Evolutionary conservation across 2,113 vertebrate genomes (phyloP), one percentile per base, ranked within the genome.

Genomic region (Hepsetus odoe): DNA sequence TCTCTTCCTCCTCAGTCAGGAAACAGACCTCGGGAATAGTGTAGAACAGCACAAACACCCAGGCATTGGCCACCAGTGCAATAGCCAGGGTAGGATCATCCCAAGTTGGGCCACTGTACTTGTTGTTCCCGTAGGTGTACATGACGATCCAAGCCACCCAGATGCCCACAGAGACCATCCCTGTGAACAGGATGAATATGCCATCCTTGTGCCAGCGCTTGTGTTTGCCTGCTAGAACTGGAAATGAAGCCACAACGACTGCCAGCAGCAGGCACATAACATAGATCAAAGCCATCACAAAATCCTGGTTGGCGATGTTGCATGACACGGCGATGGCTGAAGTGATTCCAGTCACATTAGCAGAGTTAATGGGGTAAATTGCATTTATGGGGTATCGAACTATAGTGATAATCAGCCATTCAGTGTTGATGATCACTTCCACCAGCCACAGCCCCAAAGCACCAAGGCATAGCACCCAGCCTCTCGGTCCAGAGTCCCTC

Each of bases 341-440:
- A 3, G 58, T 12, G 0, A 0, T 2, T 10, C 0, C 10, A 0
- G 24, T 53, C 0, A 83, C 20, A 5, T 51, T 51, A 51, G 1
- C 1, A 55, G 6, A 0, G 22, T 18, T 49, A 49, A 49, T 7
- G 18, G 46, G 2, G 46, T 18, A 3, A 3, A 20, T 74, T 0
- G 42, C 65, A 8, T 3, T 20, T 0, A 40, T 79, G 0, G 87
- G 86, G 0, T n/a, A 84, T 12, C 92, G 92, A 0, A 91, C 94
- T 30, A 97, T 83, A 0, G 98, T 98, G 86, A 99, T 94, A 79
- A 98, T 91, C 38, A 99, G 90, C 98, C 98, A 99, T 89, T 99
- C 97, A 0, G 94, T 77, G 62, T 98, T 99, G 90, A 99, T 95
- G 85, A 99, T 89, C 55, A 94, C 95, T 87, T 99, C 96, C 65